Base-by-base conservation (phyloP, 2,888 invertebrate genomes). In the Lycophotia porphyrea region DNA sequence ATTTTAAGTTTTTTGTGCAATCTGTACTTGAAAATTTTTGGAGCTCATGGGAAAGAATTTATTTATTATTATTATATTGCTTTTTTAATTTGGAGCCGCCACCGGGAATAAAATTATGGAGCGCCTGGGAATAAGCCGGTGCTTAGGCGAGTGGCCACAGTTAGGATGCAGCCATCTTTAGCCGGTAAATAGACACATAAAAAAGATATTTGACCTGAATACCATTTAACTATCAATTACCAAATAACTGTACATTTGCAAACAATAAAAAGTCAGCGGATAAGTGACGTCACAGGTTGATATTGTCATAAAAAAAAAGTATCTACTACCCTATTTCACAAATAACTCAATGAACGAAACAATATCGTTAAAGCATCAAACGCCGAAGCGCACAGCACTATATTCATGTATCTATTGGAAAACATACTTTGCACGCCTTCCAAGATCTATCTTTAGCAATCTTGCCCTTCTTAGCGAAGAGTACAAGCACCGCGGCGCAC, bases 391-490 rank as follows among this genome's bases (percentile, higher is more conserved):
- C 31, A 60, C 58, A 60, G 31, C 9, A 21, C 8, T 18, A 58
- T 18, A 31, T 58, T 18, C 21, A 58, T 21, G 31, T 60, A 36
- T 39, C 61, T 18, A 34, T 63, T 64, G 42, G 18, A 63, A 44
- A 34, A 52, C 83, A 73, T 90, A 97, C 97, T 96, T 99, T 99
- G 87, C 98, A 98, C 31, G 98, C 97, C 92, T 99, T 99, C 99
- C 99, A 99, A 42, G 98, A 98, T 83, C 98, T 97, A 92, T 99
- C 99, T 96, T 98, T 98, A 0, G 99, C 98, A 72, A 99, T 97
- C 94, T 98, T 98, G 7, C 98, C 98, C 91, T 97, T 98, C 77
- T 97, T 97, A 0, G 98, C 97, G 88, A 99, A 97, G n/a, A 99
- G 95, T 5, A 99, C 98, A 86, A 99, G 97, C 7, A 99, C 99